phyloP scores from a whole-genome alignment of 2,888 invertebrate genomes.

The Lucinisca nassula region DNA sequence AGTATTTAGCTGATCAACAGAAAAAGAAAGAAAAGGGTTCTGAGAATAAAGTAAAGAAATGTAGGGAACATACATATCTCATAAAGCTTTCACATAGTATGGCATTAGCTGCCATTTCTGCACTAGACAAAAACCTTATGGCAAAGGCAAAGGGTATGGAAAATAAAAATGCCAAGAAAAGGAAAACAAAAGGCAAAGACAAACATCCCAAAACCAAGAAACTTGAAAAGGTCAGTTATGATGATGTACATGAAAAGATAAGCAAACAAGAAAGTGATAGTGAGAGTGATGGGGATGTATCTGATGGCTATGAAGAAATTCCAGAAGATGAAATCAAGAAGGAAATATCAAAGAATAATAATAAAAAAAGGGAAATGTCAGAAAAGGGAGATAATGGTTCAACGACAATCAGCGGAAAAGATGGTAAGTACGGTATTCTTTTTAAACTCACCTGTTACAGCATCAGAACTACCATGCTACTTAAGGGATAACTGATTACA shows the following conservation, averaged over 20 bases:
- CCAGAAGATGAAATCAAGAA: constrained; percentile 1
- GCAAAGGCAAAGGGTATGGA: constrained; percentile 40
- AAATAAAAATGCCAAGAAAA: constrained; percentile 30
- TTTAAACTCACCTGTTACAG: no score
- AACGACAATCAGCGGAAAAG: neutral
- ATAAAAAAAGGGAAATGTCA: neutral
- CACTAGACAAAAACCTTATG: constrained; percentile 67
- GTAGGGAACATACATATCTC: constrained; percentile 7
- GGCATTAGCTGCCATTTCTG: constrained; percentile 75
- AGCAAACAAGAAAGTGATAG: neutral
- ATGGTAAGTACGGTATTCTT: neutral
- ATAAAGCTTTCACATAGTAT: constrained; percentile 72
- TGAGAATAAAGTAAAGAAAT: constrained; percentile 37
- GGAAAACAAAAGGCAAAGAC: constrained; percentile 24
- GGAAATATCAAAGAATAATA: neutral
- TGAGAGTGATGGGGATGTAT: neutral
- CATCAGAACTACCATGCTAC: no score
- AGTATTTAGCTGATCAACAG: constrained; percentile 49
- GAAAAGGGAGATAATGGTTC: neutral
- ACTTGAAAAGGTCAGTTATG: neutral
- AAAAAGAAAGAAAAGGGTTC: constrained; percentile 8
- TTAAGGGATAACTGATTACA: no score
- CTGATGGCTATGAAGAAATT: neutral
- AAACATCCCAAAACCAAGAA: neutral
- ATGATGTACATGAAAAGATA: neutral